These are phyloP conservation scores for Myzus persicae DNA, from an alignment of 1,140 invertebrate genomes.

Conservation along the genomic window DNA sequence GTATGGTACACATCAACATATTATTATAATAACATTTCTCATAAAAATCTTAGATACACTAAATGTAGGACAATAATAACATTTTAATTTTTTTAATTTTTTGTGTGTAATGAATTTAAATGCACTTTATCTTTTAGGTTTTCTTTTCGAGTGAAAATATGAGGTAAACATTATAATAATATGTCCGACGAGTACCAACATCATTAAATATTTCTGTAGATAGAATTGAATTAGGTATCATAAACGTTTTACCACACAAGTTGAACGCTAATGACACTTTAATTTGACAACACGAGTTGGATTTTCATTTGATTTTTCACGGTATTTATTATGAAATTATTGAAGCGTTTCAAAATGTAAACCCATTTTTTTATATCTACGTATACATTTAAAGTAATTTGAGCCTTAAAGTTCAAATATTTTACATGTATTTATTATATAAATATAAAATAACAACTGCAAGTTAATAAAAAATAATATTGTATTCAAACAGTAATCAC, in stretches of 20 bases:
- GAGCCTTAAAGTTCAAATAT: background rate
- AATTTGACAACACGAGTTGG: slow-evolving; percentile 32
- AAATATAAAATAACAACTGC: background rate
- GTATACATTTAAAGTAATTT: background rate
- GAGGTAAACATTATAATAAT: background rate
- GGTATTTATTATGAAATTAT: background rate
- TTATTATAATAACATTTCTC: background rate
- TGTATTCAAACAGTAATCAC: background rate
- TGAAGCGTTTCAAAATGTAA: background rate
- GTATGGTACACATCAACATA: background rate
- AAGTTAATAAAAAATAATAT: background rate
- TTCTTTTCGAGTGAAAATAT: background rate
- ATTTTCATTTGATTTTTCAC: slow-evolving; percentile 25
- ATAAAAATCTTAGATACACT: too few species aligned
- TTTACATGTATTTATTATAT: background rate
- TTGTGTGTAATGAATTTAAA: background rate
- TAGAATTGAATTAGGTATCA: background rate
- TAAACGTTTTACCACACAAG: slow-evolving; percentile 40
- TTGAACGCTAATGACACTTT: slow-evolving; percentile 43
- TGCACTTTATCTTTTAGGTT: background rate
- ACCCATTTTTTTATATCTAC: background rate
- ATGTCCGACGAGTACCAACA: background rate
- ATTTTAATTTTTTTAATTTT: background rate
- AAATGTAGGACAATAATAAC: background rate
- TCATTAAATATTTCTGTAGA: background rate